A percentile compares a stretch with the other conserved stretches of the same genome.
These are phyloP conservation scores for Parapsyche elsis DNA, from an alignment of 1,140 invertebrate genomes.

Conservation along the genomic window DNA sequence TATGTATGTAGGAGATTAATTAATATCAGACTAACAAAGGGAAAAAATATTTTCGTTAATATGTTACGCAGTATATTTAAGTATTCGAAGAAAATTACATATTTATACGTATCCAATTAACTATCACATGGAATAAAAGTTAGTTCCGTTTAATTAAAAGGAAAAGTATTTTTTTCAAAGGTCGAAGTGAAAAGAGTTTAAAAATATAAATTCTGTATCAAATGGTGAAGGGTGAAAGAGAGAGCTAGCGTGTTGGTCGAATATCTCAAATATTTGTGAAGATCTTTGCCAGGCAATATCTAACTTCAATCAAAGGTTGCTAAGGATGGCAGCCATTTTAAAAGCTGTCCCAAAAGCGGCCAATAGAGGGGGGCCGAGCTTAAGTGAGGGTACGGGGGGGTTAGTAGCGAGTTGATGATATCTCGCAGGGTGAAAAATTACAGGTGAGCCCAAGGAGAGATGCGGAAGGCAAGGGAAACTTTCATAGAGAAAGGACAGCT, in stretches of 20 bases:
- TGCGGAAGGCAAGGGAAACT: constrained; percentile 41
- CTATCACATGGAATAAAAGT: too few relatives aligned
- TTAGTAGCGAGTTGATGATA: constrained; percentile 53
- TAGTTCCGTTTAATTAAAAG: too few relatives aligned
- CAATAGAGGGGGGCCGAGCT: constrained; percentile 31
- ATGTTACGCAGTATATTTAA: not conserved
- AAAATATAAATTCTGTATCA: constrained; percentile 2
- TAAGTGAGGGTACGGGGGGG: constrained; percentile 44
- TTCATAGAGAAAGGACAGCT: constrained; percentile 53
- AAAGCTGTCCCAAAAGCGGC: constrained; percentile 47
- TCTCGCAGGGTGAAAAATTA: constrained; percentile 54
- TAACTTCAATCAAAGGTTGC: constrained; percentile 50
- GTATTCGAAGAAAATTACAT: too few relatives aligned
- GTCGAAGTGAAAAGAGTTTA: too few relatives aligned
- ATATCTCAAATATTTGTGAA: constrained; percentile 47
- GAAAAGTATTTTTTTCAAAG: too few relatives aligned
- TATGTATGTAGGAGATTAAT: constrained; percentile 8
- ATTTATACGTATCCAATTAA: too few relatives aligned
- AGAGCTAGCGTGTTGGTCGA: not conserved
- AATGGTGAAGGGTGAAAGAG: not conserved
- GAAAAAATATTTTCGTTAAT: not conserved
- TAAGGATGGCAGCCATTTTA: constrained; percentile 52
- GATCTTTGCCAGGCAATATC: constrained; percentile 39
- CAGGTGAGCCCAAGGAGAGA: constrained; percentile 50
- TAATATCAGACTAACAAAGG: not conserved